Base-by-base conservation (phyloP, 2,113 vertebrate species). In the Apodemus sylvaticus region DNA sequence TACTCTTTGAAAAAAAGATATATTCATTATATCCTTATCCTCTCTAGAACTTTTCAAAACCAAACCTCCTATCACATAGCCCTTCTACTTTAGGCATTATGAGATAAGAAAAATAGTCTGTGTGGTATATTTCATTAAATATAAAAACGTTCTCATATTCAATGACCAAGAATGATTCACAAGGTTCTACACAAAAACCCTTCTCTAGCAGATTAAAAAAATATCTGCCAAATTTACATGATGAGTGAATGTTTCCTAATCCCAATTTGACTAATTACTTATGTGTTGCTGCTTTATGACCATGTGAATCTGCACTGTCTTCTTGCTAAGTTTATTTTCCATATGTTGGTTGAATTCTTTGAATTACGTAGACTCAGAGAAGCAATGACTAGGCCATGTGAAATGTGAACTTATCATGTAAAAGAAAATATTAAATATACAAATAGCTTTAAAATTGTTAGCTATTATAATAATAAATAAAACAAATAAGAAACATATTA, bases 61-160 rank as follows among this genome's bases (percentile, higher is more conserved):
- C 29, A 42, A 70, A 95, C 95, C 17, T 94, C 0, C 0, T 68
- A 36, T 45, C 39, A 89, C 36, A 68, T 10, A 86, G 20, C 26
- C 39, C 51, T 92, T 60, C 42, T 19, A n/a, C n/a, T n/a, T 51
- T 68, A 83, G 55, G 48, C 48, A 39, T 48, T 79, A 88, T 39
- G 24, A 70, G 36, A 12, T 90, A 19, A 60, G 11, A 82, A 90
- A 76, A 87, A 24, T 82, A 93, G 87, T 90, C 24, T 5, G 60
- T 83, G 92, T 82, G 58, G 93, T 78, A 91, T 86, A 94, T 96
- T 97, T 96, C 68, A 86, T 34, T 86, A 78, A 97, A 48, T 4
- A 93, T 66, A 93, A 96, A 91, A 81, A 93, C 77, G 55, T 92
- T 94, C 60, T 94, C 60, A 83, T 31, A 24, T 89, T 93, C 87